Conservation (phyloP, 1,140 invertebrate species). For the Arion vulgaris region DNA sequence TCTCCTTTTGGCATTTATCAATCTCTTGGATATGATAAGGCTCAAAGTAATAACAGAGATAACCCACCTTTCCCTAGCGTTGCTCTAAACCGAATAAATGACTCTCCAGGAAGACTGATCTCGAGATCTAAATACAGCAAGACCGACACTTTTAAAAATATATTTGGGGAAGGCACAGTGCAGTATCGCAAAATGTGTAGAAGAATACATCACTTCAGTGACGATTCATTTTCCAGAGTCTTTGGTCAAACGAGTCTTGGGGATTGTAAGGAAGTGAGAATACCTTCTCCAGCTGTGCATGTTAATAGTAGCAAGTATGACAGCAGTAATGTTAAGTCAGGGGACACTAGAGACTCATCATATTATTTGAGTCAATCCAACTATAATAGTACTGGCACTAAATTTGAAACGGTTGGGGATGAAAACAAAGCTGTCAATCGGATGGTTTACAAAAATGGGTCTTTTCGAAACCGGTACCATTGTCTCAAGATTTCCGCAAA, state of each 20-base stretch:
- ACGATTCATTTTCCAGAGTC: slow-evolving; percentile 27
- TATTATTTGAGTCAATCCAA: not conserved
- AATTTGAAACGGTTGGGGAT: not conserved
- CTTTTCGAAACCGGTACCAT: not conserved
- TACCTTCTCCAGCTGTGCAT: not conserved
- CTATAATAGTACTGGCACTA: not conserved
- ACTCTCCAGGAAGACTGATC: not conserved
- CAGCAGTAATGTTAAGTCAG: not conserved
- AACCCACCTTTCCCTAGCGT: not conserved
- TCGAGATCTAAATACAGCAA: not conserved
- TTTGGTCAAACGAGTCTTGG: not conserved
- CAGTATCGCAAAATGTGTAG: not conserved
- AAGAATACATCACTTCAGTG: not conserved
- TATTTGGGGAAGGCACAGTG: slow-evolving; percentile 10
- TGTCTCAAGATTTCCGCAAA: not conserved
- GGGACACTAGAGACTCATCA: not conserved
- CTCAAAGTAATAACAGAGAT: not conserved
- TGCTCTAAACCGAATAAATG: not conserved
- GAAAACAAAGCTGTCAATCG: not conserved
- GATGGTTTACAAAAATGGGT: not conserved
- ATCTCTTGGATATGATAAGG: not conserved
- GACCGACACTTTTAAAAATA: slow-evolving; percentile 10
- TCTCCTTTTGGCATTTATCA: slow-evolving; percentile 8
- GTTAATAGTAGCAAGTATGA: not conserved
- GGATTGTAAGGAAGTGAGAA: not conserved